Evolutionary conservation across 2,888 invertebrate genomes (phyloP), one percentile per base, ranked within the genome.

Genomic region (Tetragonula carbonaria): DNA sequence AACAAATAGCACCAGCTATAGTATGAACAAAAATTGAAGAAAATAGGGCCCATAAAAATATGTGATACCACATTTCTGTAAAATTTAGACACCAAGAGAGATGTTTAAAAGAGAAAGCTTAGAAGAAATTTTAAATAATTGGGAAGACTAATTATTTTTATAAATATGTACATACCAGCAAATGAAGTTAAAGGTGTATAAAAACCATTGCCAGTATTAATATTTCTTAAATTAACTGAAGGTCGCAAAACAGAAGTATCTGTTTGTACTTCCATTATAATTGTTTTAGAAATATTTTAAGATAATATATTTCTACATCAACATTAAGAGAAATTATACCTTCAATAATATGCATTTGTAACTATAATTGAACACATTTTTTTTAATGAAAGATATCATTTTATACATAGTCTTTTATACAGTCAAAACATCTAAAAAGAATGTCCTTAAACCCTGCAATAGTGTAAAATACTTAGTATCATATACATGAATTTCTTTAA

Each of bases 31-130:
- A 97, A 92, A 99, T 96, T 74, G 99, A 99, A 21, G 99, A 99
- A 94, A 98, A 98, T 93, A 99, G 95, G 83, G 98, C 98, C 98
- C 99, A 99, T 92, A 99, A 95, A 95, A 99, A 99, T 94, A 99
- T 97, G 94, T 98, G 98, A 95, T 98, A 99, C 99, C 99, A 99
- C 97, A 99, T 99, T 95, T 98, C 98, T 95, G 97, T 95, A 96
- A 97, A 97, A 72, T 11, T 77, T 93, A 74, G n/a, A 55, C 2
- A 63, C n/a, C 16, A 53, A 63, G 51, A 28, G 21, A 4, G 14
- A 63, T 23, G n/a, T 50, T 68, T n/a, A 45, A 72, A 28, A 45
- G 45, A 8, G 8, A 45, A 45, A 67, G 13, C 18, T 74, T 51
- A 4, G 18, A 38, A 53, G 4, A 21, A 50, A n/a, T 51, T 33